Percentiles rank a stretch among this genome's conserved stretches.
Evolutionary conservation across 2,888 invertebrate genomes (phyloP).

Genomic region (Dysmachus trigonus): DNA sequence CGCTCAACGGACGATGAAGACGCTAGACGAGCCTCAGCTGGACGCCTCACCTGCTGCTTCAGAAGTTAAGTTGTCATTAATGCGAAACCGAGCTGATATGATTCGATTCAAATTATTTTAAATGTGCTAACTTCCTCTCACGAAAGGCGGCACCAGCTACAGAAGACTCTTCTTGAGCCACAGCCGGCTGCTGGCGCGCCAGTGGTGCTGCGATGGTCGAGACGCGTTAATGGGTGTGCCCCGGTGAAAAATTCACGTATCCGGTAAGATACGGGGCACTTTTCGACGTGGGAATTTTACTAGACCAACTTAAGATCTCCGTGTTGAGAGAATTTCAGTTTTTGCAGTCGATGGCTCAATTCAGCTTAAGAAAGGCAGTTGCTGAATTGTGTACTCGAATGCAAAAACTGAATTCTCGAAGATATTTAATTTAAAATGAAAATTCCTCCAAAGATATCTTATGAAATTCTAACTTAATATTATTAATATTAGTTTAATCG

Average conservation of each 20-base stretch:
- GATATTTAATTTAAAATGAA: no score
- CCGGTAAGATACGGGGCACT: neutral
- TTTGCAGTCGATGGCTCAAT: no score
- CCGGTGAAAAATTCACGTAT: neutral
- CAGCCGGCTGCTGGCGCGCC: neutral
- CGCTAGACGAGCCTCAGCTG: neutral
- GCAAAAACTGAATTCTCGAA: no score
- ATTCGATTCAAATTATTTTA: conserved; percentile 11
- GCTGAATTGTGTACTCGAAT: no score
- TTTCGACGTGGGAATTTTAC: neutral
- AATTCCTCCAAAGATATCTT: no score
- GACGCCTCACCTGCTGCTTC: neutral
- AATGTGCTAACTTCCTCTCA: conserved; percentile 25
- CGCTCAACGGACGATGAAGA: neutral
- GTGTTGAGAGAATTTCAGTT: no score
- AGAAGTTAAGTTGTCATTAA: conserved; percentile 22
- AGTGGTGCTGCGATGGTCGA: neutral
- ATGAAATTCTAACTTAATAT: no score
- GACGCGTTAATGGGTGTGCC: neutral
- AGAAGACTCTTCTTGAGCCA: neutral
- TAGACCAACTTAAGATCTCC: neutral
- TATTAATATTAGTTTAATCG: no score
- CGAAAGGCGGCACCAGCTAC: neutral
- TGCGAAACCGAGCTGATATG: neutral
- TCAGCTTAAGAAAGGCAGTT: no score